phyloP scores from a whole-genome alignment of 1,140 invertebrate genomes.

The Eulimnadia texana region DNA sequence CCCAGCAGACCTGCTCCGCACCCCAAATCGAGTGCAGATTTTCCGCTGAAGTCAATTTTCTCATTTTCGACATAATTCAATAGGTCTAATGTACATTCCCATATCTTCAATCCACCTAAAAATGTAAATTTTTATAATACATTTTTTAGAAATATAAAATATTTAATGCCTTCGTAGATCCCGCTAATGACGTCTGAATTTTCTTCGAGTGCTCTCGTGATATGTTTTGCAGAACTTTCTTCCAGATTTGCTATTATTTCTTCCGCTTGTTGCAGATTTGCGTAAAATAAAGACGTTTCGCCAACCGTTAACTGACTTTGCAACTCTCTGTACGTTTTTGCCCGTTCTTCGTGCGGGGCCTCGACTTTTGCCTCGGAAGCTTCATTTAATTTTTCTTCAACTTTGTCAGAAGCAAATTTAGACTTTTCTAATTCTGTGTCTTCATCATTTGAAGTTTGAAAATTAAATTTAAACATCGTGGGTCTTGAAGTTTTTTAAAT shows the following conservation, averaged over 20 bases:
- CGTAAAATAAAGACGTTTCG: neutral
- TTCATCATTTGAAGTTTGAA: neutral
- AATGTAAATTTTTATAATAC: constrained; percentile 18
- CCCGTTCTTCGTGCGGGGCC: neutral
- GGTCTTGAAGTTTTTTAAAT: neutral
- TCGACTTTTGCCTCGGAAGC: neutral
- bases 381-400: neutral
- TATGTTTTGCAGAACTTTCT: neutral
- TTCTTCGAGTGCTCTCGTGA: neutral
- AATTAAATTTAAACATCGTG: constrained; percentile 16
- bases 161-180: constrained; percentile 27
- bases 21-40: constrained; percentile 60
- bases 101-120: constrained; percentile 72
- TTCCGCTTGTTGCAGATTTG: constrained; percentile 3
- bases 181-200: constrained; percentile 25
- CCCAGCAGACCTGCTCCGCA: constrained; percentile 73
- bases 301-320: neutral
- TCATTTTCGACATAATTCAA: constrained; percentile 38
- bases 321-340: neutral
- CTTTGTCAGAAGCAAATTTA: neutral
- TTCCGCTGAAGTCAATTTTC: constrained; percentile 30
- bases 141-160: too few relatives aligned
- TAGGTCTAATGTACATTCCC: constrained; percentile 73
- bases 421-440: neutral
- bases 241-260: neutral